phyloP scores from a whole-genome alignment of 2,888 invertebrate species.

The Drosophila anceps region DNA sequence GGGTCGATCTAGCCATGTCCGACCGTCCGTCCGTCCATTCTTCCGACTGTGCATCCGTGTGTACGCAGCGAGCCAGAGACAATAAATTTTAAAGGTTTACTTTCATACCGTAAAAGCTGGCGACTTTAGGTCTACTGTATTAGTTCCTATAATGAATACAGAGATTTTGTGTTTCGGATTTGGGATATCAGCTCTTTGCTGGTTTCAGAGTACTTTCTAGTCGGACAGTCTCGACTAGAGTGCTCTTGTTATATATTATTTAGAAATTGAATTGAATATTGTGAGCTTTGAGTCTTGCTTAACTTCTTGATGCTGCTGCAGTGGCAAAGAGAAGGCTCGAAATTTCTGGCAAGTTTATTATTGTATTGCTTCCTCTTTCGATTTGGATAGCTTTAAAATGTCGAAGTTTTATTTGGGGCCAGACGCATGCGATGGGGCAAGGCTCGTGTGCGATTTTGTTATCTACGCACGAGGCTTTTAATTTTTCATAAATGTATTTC shows the following conservation, averaged over 20 bases:
- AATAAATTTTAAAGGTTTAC: too few species aligned
- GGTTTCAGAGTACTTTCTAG: not conserved
- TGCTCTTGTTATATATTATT: not conserved
- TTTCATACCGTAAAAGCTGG: too few species aligned
- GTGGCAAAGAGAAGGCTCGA: not conserved
- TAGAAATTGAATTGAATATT: not conserved
- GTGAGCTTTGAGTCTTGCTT: not conserved
- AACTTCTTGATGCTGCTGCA: slow-evolving; percentile 1
- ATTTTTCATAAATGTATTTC: slow-evolving; percentile 61
- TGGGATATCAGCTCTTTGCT: too few species aligned
- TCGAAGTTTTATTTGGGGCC: slow-evolving; percentile 7
- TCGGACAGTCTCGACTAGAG: not conserved
- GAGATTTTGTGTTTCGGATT: too few species aligned
- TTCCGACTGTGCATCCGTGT: too few species aligned
- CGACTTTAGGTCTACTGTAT: too few species aligned
- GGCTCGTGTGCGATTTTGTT: slow-evolving; percentile 31
- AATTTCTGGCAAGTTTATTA: not conserved
- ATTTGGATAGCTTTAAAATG: slow-evolving; percentile 23
- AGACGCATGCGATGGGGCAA: slow-evolving; percentile 9
- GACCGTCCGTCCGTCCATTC: too few species aligned
- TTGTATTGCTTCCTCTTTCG: not conserved
- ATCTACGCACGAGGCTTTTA: slow-evolving; percentile 33
- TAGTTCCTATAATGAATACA: too few species aligned
- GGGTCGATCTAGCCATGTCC: not conserved
- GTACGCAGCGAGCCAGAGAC: too few species aligned